Conservation (phyloP, 2,888 invertebrate genomes). For the Athrips mouffetella region DNA sequence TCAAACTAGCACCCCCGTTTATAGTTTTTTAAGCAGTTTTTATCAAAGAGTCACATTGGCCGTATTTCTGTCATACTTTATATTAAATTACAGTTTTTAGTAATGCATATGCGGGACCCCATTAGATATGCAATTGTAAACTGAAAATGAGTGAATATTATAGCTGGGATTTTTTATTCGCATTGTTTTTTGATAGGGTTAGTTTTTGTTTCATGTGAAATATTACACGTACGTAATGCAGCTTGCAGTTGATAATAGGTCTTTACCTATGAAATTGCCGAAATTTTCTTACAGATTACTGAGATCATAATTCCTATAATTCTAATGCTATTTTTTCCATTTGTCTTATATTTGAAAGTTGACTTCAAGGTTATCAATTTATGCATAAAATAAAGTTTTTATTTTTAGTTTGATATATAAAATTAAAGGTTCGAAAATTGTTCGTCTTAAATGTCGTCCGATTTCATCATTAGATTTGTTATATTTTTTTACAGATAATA, state of each 20-base stretch:
- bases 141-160: constrained; percentile 65
- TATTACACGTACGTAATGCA: constrained; percentile 1
- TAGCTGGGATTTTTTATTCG: constrained; percentile 43
- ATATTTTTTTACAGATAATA: too few species aligned
- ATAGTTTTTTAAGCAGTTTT: constrained; percentile 59
- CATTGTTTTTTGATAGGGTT: constrained; percentile 12
- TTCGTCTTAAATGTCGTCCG: too few species aligned
- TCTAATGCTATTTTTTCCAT: too few species aligned
- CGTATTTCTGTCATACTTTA: constrained; percentile 73
- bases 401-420: too few species aligned
- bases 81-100: constrained; percentile 76
- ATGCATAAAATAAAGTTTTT: too few species aligned
- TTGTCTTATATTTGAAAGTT: too few species aligned
- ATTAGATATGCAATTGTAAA: constrained; percentile 59
- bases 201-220: constrained; percentile 7
- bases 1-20: constrained; percentile 46
- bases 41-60: constrained; percentile 55
- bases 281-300: too few species aligned
- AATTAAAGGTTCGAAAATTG: too few species aligned
- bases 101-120: constrained; percentile 72
- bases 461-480: too few species aligned
- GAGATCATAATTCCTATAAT: too few species aligned
- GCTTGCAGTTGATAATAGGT: neutral
- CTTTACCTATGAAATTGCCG: too few species aligned
- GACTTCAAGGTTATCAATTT: too few species aligned